A percentile compares a stretch with the other conserved stretches of the same genome.
These are phyloP conservation scores for Megalurothrips usitatus DNA, from an alignment of 2,888 invertebrate species.

Conservation along the genomic window DNA sequence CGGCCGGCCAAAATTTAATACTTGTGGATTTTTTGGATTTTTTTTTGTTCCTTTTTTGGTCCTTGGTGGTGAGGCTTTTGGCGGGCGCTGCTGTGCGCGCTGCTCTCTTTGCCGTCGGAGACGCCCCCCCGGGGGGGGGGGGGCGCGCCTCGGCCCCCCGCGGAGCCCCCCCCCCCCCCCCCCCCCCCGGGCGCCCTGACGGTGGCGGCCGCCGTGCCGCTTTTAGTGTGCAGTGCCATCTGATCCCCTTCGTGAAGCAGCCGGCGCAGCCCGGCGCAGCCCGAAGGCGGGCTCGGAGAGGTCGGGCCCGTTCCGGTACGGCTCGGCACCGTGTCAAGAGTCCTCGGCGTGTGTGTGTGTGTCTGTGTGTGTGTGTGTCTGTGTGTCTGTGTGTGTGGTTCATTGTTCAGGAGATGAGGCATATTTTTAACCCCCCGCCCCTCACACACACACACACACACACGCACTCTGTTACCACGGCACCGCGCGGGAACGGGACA, in stretches of 20 bases:
- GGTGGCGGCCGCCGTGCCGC: neutral
- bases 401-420: conserved; percentile 15
- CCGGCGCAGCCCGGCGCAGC: too few relatives aligned
- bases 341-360: neutral
- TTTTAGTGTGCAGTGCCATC: neutral
- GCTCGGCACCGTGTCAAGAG: neutral
- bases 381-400: neutral
- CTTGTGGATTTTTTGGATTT: neutral
- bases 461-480: neutral
- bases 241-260: neutral
- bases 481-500: too few relatives aligned
- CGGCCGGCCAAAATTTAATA: too few relatives aligned
- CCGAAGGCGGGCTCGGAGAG: neutral
- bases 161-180: neutral
- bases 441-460: too few relatives aligned
- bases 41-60: neutral
- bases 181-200: neutral
- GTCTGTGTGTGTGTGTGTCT: neutral
- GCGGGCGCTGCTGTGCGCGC: too few relatives aligned
- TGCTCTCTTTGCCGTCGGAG: too few relatives aligned
- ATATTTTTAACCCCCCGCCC: neutral
- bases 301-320: neutral
- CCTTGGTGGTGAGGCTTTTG: too few relatives aligned
- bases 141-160: too few relatives aligned
- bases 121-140: too few relatives aligned